A percentile compares a stretch with the other conserved stretches of the same genome.
These are phyloP conservation scores for Apistogramma diplotaenia DNA, from an alignment of 2,113 vertebrate species.

Conservation along the genomic window DNA sequence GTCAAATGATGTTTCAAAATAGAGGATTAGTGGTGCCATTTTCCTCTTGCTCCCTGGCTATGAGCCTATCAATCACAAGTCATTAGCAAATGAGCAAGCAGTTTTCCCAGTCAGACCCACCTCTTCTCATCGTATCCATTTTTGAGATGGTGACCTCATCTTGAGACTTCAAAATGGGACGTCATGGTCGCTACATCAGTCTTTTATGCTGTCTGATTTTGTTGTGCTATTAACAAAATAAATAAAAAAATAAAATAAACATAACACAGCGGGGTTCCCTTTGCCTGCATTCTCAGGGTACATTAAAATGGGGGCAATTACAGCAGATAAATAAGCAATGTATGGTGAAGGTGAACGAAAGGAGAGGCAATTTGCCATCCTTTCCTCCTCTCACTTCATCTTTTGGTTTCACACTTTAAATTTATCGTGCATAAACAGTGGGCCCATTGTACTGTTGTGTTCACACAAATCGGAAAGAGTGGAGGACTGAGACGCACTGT, in stretches of 20 bases:
- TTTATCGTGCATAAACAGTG: slow-evolving; percentile 55
- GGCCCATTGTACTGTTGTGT: slow-evolving; percentile 52
- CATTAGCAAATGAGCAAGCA: neutral
- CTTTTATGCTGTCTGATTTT: neutral
- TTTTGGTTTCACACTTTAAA: slow-evolving; percentile 40
- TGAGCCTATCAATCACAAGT: neutral
- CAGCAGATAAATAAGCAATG: slow-evolving; percentile 60
- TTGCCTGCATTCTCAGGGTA: slow-evolving; percentile 39
- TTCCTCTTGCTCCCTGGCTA: neutral
- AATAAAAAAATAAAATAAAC: neutral
- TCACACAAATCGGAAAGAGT: slow-evolving; percentile 63
- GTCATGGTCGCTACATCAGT: neutral
- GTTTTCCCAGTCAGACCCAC: neutral
- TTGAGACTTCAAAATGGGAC: neutral
- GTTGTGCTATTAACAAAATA: slow-evolving; percentile 21
- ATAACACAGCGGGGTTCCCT: neutral
- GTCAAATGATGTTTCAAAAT: neutral
- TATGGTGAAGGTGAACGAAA: slow-evolving; percentile 51
- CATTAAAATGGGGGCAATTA: slow-evolving; percentile 64
- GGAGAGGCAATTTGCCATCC: slow-evolving; percentile 50
- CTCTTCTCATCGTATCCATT: neutral
- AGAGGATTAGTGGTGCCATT: neutral
- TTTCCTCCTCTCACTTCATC: slow-evolving; percentile 44
- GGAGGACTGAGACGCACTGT: slow-evolving; percentile 61
- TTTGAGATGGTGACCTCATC: neutral